These are phyloP conservation scores for Trachelus stipa DNA, from an alignment of 2,888 invertebrate genomes.

Conservation along the genomic window DNA sequence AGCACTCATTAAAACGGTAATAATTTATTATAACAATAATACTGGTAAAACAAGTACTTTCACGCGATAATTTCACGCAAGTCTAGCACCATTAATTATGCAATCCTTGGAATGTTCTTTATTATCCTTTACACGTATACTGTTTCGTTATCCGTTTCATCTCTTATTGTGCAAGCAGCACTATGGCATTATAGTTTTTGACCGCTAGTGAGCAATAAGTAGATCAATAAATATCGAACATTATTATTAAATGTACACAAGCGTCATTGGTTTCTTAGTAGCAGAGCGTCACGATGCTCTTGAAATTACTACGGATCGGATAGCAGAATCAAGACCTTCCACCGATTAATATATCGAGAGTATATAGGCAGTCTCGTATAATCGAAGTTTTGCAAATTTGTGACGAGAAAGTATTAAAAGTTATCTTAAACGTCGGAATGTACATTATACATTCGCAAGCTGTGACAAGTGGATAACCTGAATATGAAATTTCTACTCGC, in stretches of 20 bases:
- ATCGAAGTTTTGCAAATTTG: not conserved
- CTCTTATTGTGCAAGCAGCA: not conserved
- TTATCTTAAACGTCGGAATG: not conserved
- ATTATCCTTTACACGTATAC: not conserved
- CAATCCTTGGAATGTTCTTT: slow-evolving; percentile 45
- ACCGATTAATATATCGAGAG: not conserved
- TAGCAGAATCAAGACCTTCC: not conserved
- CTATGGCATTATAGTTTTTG: not conserved
- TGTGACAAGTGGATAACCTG: not conserved
- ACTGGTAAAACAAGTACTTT: slow-evolving; percentile 47
- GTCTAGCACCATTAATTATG: slow-evolving; percentile 39
- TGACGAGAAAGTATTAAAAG: not conserved
- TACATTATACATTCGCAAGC: not conserved
- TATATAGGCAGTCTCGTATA: not conserved
- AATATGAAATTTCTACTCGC: not conserved
- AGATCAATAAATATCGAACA: not conserved
- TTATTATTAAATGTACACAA: not conserved
- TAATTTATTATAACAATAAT: slow-evolving; percentile 43
- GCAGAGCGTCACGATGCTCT: not conserved
- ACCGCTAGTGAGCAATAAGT: not conserved
- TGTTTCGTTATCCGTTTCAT: not conserved
- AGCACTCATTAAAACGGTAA: slow-evolving; percentile 10
- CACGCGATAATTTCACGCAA: slow-evolving; percentile 10
- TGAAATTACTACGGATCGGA: not conserved
- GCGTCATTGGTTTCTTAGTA: not conserved